Conservation (phyloP, 2,113 vertebrate species). For the Lycocorax pyrrhopterus region DNA sequence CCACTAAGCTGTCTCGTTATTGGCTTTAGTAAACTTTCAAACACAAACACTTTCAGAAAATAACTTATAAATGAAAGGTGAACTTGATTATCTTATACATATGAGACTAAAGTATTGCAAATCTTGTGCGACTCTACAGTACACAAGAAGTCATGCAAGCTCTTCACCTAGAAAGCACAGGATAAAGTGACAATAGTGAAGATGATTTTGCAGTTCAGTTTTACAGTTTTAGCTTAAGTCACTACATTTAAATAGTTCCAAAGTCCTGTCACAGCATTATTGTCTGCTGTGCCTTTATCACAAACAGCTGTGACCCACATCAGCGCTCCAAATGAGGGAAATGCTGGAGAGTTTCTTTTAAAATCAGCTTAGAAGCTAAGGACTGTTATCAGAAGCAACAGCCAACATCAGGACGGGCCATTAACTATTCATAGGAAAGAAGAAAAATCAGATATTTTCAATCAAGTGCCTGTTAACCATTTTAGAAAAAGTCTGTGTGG, state of each 20-base stretch:
- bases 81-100: not conserved
- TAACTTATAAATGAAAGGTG: not conserved
- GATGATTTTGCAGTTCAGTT: not conserved
- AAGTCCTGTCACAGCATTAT: not conserved
- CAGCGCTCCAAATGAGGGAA: not conserved
- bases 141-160: not conserved
- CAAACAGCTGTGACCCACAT: not conserved
- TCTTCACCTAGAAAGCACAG: not conserved
- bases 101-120: not conserved
- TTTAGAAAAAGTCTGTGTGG: not conserved
- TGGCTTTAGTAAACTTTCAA: not conserved
- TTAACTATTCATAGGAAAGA: not conserved
- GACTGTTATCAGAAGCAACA: not conserved
- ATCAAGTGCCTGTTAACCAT: not conserved
- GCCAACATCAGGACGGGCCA: not conserved
- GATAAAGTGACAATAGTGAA: not conserved
- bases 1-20: not conserved
- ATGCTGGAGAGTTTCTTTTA: not conserved
- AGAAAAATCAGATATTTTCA: not conserved
- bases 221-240: not conserved
- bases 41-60: not conserved
- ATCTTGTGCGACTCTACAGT: not conserved
- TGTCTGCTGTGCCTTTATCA: not conserved
- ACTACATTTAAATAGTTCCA: not conserved
- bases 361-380: not conserved